phyloP scores from a whole-genome alignment of 2,797 vertebrate genomes.

The Smutsia gigantea region DNA sequence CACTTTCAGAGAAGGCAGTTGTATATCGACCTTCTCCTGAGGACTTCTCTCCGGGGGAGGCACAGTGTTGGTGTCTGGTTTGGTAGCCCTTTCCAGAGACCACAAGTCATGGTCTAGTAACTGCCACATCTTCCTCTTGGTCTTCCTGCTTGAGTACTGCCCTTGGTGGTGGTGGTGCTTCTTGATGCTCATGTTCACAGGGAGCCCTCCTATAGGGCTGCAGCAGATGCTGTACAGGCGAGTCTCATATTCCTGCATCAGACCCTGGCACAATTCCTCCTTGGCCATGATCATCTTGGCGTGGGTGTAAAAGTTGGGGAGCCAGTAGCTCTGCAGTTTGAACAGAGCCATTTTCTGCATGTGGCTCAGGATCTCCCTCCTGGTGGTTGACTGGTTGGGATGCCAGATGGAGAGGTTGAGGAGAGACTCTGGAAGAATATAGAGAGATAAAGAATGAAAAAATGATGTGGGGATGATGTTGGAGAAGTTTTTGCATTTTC shows the following conservation, averaged over 20 bases:
- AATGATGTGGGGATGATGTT: background rate
- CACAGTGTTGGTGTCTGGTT: background rate
- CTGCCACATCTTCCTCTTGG: conserved; percentile 82
- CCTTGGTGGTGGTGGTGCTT: background rate
- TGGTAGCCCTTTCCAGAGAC: conserved; percentile 33
- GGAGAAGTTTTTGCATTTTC: background rate
- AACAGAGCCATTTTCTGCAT: conserved; percentile 85
- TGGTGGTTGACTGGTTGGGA: conserved; percentile 67
- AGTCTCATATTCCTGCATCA: conserved; percentile 80
- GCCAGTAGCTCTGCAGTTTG: conserved; percentile 87
- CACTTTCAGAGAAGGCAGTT: background rate
- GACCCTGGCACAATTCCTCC: conserved; percentile 70
- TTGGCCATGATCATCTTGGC: conserved; percentile 81
- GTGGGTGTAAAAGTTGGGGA: conserved; percentile 87
- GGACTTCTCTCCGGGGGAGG: background rate
- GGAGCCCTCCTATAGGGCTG: background rate
- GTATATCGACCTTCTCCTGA: background rate
- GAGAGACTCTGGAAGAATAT: conserved; percentile 76
- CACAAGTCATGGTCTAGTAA: conserved; percentile 13
- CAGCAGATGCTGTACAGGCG: conserved; percentile 1
- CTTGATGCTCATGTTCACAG: conserved; percentile 72
- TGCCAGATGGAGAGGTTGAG: conserved; percentile 71
- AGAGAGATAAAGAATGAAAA: background rate
- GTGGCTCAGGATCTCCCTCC: conserved; percentile 82
- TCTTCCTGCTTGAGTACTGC: conserved; percentile 81